These are phyloP conservation scores for Leptothorax acervorum DNA, from an alignment of 2,888 invertebrate species.

Conservation along the genomic window DNA sequence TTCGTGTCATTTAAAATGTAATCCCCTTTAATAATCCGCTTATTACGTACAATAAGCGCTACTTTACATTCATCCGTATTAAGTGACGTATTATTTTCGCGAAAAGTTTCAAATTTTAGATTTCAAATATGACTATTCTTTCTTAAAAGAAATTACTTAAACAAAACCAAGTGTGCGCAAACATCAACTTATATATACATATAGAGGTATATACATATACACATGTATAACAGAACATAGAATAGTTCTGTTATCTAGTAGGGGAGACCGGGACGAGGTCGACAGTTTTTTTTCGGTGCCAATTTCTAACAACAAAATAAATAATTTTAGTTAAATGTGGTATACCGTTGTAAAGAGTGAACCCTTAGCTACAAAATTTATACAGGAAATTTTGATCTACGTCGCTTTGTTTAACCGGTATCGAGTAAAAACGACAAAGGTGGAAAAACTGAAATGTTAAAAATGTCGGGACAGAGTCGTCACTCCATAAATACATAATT, in stretches of 20 bases:
- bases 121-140: background rate
- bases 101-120: background rate
- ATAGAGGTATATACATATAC: background rate
- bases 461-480: too few species aligned
- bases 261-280: too few species aligned
- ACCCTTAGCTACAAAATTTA: too few species aligned
- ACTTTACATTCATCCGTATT: conserved; percentile 27
- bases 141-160: conserved; percentile 2
- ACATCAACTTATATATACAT: background rate
- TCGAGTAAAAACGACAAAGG: too few species aligned
- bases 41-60: conserved; percentile 22
- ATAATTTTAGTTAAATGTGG: too few species aligned
- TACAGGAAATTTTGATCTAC: too few species aligned
- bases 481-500: too few species aligned
- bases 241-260: background rate
- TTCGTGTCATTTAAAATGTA: conserved; percentile 38
- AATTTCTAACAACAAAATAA: too few species aligned
- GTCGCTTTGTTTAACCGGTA: too few species aligned
- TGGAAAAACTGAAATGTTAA: too few species aligned
- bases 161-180: background rate
- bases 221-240: background rate
- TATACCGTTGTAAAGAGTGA: too few species aligned
- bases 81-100: background rate
- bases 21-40: conserved; percentile 46
- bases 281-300: too few species aligned